phyloP scores from a whole-genome alignment of 2,113 vertebrate genomes.

The Bettongia penicillata region DNA sequence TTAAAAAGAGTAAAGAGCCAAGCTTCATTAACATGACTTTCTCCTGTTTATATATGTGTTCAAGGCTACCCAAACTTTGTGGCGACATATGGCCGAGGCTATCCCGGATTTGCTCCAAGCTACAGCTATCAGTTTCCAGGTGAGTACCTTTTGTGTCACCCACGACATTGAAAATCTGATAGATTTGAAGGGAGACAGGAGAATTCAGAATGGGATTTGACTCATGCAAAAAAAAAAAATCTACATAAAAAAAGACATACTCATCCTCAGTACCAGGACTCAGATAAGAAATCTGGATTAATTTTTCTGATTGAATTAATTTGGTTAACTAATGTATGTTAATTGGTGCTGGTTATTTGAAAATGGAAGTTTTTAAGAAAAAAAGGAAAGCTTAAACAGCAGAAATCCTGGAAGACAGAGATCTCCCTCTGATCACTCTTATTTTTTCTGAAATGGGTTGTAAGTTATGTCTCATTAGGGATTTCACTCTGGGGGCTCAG shows the following conservation, averaged over 20 bases:
- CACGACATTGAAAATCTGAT: neutral
- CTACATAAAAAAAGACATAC: neutral
- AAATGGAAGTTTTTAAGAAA: constrained; percentile 62
- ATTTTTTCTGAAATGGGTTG: neutral
- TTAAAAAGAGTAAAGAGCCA: constrained; percentile 31
- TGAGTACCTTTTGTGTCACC: constrained; percentile 81
- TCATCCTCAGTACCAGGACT: neutral
- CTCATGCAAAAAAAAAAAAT: neutral
- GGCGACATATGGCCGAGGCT: constrained; percentile 98
- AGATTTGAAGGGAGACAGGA: neutral
- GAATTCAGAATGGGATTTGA: neutral
- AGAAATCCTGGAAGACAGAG: neutral
- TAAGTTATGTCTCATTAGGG: neutral
- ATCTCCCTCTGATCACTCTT: neutral
- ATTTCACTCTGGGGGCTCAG: neutral
- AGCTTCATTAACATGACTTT: constrained; percentile 59
- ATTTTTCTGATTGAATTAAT: neutral
- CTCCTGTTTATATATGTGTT: constrained; percentile 75
- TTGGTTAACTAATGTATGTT: neutral
- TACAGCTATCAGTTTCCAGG: constrained; percentile 99
- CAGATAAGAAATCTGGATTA: neutral
- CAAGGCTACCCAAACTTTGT: constrained; percentile 99
- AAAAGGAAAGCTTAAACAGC: neutral
- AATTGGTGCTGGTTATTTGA: constrained; percentile 74
- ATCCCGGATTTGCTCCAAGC: constrained; percentile 98